Base-by-base conservation (phyloP, 1,140 invertebrate genomes). In the Caenorhabditis tropicalis region DNA sequence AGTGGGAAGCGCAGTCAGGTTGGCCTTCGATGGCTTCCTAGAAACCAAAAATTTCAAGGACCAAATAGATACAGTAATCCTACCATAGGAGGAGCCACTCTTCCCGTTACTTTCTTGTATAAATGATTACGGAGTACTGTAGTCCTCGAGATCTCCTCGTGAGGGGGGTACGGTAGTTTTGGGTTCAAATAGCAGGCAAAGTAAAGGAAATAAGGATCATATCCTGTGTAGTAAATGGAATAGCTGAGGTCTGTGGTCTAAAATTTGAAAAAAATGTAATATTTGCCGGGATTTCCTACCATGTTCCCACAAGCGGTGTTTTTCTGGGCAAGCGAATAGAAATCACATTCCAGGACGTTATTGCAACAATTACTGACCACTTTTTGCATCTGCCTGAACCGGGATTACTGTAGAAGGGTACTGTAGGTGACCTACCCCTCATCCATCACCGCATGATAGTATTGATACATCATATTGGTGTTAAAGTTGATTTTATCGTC, bases 131-230 rank as follows among this genome's bases (percentile, higher is more conserved):
- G 27, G 19, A 82, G 29, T 21, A 82, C 21, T 27, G 46, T 19
- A 10, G 9, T 79, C 82, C n/a, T 33, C 24, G 5, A 9, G 2
- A 36, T 39, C 33, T 39, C 60, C 33, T 70, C 60, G 31, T 70
- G 60, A 6, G 60, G 60, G 1, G 60, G 82, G 24, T 74, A 48
- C 33, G 29, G 82, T 2, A 74, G 82, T 19, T 46, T 74, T 49
- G 65, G 33, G 53, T 88, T 87, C 9, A 85, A 27, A 51, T 88
- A 88, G 24, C 87, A 88, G 0, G 84, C 48, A 58, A 82, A 88
- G 48, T 87, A 86, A 7, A 87, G 48, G 48, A 88, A 88, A 36
- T 88, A 88, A 2, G 87, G 87, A 60, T 88, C 87, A 15, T 88
- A 60, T 31, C 87, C 87, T 2, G 86, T 82, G 53, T 88, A 84